phyloP scores from a whole-genome alignment of 2,888 invertebrate genomes.

The Zootermopsis nevadensis region DNA sequence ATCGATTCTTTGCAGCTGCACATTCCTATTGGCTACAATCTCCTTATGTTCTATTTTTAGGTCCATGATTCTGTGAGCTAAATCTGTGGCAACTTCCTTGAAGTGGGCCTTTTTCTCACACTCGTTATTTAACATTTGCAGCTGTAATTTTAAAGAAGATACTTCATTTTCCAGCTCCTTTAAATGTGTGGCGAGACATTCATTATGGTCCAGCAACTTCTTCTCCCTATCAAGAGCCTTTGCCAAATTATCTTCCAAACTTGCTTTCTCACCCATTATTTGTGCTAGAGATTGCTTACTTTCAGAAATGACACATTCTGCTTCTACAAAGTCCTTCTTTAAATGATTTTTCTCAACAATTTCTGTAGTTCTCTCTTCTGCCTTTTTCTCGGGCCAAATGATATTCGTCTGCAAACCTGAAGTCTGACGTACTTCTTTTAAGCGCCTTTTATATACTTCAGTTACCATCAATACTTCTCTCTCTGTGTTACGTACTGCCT shows the following conservation, averaged over 20 bases:
- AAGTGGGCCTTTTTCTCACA: not conserved
- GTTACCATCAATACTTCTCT: not conserved
- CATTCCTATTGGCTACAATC: not conserved
- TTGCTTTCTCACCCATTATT: not conserved
- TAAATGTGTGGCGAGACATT: not conserved
- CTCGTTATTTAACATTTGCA: not conserved
- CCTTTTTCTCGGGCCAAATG: too few species aligned
- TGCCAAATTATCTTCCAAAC: not conserved
- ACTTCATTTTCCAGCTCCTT: not conserved
- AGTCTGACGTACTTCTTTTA: not conserved
- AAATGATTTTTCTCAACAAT: not conserved
- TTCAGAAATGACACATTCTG: not conserved
- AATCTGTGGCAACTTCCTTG: not conserved
- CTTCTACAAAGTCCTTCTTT: not conserved
- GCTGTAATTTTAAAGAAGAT: not conserved
- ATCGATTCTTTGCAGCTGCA: not conserved
- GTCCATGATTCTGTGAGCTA: not conserved
- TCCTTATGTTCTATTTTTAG: not conserved
- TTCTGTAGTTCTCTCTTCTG: constrained; percentile 7
- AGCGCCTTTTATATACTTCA: not conserved
- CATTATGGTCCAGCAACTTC: not conserved
- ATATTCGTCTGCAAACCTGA: not conserved
- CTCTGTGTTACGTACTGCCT: not conserved
- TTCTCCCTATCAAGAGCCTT: not conserved
- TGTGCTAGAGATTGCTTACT: not conserved